Evolutionary conservation across 1,140 invertebrate species (phyloP).

Genomic region (Drosophila sulfurigaster): DNA sequence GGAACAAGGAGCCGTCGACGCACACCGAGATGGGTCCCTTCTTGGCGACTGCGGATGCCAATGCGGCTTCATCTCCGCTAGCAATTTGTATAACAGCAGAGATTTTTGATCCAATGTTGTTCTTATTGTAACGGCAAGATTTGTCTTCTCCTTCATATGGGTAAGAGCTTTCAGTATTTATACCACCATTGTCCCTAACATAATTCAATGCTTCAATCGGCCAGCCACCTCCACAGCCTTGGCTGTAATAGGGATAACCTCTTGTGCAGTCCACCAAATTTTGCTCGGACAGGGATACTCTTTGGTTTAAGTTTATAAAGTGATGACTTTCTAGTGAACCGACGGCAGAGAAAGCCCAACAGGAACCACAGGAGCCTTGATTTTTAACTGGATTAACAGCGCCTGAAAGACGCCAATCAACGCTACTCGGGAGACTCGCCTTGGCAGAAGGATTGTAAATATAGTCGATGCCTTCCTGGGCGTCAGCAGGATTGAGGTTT

Average conservation of each 20-base stretch:
- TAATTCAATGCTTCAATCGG: no score
- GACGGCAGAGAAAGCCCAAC: conserved; percentile 86
- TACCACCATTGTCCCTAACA: no score
- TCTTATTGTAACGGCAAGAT: neutral
- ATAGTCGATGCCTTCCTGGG: no score
- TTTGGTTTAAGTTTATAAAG: no score
- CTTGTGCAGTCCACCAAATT: no score
- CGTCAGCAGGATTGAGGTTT: neutral
- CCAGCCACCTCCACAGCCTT: no score
- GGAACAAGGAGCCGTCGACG: neutral
- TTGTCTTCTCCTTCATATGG: no score
- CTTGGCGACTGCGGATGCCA: conserved; percentile 2
- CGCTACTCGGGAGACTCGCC: neutral
- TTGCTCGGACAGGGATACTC: no score
- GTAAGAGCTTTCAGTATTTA: no score
- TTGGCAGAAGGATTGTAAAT: neutral
- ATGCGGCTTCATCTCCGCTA: neutral
- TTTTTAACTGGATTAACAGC: conserved; percentile 84
- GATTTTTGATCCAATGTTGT: conserved; percentile 4
- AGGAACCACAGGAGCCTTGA: conserved; percentile 94
- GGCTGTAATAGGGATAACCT: no score
- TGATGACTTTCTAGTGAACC: no score
- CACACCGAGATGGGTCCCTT: conserved; percentile 11
- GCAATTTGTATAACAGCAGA: neutral
- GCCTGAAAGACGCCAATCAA: conserved; percentile 14